Percentiles rank a stretch among this genome's conserved stretches.
Conservation (phyloP, 2,113 vertebrate species). For the Proterorhinus semilunaris region DNA sequence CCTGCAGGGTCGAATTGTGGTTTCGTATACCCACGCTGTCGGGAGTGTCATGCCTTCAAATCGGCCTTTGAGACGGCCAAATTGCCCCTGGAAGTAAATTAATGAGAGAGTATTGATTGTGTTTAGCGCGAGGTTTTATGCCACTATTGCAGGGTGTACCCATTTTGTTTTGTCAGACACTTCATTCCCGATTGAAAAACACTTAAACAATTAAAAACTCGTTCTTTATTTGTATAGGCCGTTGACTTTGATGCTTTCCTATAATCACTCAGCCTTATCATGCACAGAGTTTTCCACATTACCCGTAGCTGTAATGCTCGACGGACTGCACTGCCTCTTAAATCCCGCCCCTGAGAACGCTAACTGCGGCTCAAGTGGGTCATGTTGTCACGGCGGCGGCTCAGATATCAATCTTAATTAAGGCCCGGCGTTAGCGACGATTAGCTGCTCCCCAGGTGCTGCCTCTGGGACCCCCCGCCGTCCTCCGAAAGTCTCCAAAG, state of each 20-base stretch:
- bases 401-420: conserved; percentile 53
- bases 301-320: conserved; percentile 19
- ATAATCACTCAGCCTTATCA: too few species aligned
- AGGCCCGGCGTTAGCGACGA: conserved; percentile 32
- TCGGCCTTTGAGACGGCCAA: not conserved
- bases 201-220: too few species aligned
- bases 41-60: not conserved
- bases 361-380: conserved; percentile 4
- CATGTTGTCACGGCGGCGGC: conserved; percentile 21
- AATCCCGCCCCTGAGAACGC: not conserved
- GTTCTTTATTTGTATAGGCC: too few species aligned
- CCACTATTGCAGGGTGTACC: too few species aligned
- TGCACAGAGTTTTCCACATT: too few species aligned
- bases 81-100: not conserved
- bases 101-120: not conserved
- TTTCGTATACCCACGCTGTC: not conserved
- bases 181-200: too few species aligned
- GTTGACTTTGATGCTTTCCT: too few species aligned
- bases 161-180: too few species aligned
- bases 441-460: conserved; percentile 18
- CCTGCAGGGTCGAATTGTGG: not conserved
- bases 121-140: not conserved
- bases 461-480: conserved; percentile 19
- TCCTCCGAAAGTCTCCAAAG: conserved; percentile 11
- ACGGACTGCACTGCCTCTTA: conserved; percentile 14